Evolutionary conservation across 2,797 vertebrate species (phyloP).

Genomic region (Pseudochirops cupreus): DNA sequence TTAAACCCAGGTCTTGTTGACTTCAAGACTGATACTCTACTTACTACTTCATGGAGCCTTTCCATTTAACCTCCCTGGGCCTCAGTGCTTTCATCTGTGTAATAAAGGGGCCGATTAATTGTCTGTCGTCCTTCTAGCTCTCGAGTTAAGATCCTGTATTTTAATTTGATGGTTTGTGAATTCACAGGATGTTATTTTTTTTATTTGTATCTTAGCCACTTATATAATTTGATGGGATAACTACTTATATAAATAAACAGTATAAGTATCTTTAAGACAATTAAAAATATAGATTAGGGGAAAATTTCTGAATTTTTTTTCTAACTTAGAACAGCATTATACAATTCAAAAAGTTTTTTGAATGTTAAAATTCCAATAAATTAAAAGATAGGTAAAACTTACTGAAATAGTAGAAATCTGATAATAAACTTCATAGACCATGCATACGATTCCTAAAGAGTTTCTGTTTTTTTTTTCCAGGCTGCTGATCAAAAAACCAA

Average conservation of each 20-base stretch:
- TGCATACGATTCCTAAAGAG: constrained; percentile 65
- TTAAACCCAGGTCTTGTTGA: neutral
- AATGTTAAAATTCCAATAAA: constrained; percentile 31
- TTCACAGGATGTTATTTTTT: neutral
- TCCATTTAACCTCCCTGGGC: neutral
- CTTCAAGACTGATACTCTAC: neutral
- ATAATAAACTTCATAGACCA: constrained; percentile 32
- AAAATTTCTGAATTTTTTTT: neutral
- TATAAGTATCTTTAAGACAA: neutral
- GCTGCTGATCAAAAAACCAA: constrained; percentile 99
- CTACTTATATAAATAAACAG: neutral
- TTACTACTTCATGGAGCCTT: neutral
- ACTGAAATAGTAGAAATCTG: constrained; percentile 19
- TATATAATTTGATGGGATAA: neutral
- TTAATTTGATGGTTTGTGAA: constrained; percentile 22
- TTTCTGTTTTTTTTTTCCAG: constrained; percentile 86
- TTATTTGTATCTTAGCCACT: neutral
- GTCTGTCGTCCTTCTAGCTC: neutral
- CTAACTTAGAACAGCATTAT: neutral
- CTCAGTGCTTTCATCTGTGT: neutral
- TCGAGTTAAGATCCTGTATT: neutral
- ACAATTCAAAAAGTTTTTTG: neutral
- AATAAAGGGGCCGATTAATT: neutral
- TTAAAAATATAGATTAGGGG: neutral
- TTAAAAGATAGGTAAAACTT: constrained; percentile 10